Evolutionary conservation across 2,113 vertebrate species (phyloP).

Genomic region (Burhinus oedicnemus): DNA sequence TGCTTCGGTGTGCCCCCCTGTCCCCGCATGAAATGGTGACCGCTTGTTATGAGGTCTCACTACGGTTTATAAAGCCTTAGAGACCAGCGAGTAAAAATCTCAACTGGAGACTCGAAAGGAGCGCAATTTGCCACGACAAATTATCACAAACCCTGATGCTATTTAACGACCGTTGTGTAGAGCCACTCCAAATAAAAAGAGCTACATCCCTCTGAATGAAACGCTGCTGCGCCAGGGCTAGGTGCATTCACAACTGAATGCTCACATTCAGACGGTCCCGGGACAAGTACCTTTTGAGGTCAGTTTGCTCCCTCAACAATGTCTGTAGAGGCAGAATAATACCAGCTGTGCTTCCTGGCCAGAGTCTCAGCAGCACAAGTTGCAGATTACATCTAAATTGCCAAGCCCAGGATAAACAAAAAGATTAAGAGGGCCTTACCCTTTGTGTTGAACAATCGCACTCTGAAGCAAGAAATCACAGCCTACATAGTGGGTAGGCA

Average conservation of each 20-base stretch:
- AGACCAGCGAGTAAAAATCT: background rate
- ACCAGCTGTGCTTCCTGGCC: slow-evolving; percentile 35
- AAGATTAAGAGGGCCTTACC: slow-evolving; percentile 56
- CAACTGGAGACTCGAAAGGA: background rate
- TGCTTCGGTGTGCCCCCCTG: fast-evolving
- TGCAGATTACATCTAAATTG: slow-evolving; percentile 55
- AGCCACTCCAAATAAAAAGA: background rate
- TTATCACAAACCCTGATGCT: background rate
- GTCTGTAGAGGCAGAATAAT: slow-evolving; percentile 17
- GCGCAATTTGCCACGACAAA: background rate
- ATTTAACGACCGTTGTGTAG: fast-evolving
- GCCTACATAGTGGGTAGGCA: background rate
- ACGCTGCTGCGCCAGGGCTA: fast-evolving
- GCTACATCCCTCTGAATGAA: background rate
- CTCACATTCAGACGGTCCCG: background rate
- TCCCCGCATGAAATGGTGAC: fast-evolving
- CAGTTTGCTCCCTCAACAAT: background rate
- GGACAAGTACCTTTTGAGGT: background rate
- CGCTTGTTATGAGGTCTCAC: fast-evolving
- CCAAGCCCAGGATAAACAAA: slow-evolving; percentile 51
- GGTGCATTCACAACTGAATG: background rate
- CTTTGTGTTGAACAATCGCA: slow-evolving; percentile 22
- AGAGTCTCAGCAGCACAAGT: background rate
- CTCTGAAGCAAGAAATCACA: slow-evolving; percentile 38
- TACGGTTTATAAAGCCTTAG: background rate